Evolutionary conservation across 2,113 vertebrate species (phyloP), one percentile per base, ranked within the genome.

Genomic region (Pimephales promelas): DNA sequence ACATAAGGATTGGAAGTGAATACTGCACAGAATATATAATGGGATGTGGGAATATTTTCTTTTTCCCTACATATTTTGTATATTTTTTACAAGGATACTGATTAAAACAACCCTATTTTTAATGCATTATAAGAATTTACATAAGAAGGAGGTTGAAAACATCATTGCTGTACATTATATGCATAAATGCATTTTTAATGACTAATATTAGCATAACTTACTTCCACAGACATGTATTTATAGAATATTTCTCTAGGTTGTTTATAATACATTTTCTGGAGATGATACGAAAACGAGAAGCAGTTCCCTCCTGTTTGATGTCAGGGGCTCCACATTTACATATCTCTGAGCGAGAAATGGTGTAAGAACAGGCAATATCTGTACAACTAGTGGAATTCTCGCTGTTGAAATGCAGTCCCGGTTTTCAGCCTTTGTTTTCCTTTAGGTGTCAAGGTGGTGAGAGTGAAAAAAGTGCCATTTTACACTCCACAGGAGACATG

Each of bases 171-270:
- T 73, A 18, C 16, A 54, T 57, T 6, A 81, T 61, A 81, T n/a
- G 31, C 86, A 87, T 85, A 78, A 64, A 88, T 91, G 82, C 89
- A 92, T 94, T 88, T 80, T 88, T 90, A 93, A 92, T 92, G 88
- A 90, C 82, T 24, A 6, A 31, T 43, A 92, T 93, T 92, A 81
- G 84, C 92, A 93, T 92, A 90, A 88, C 62, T 62, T 81, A 79
- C 22, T 75, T 81, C 47, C 86, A 89, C 82, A 87, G 24, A 87
- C 11, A 34, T 71, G 84, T 79, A 85, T 85, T 90, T 92, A 93
- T 91, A 94, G 86, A 83, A 20, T 24, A 24, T 59, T 57, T 83
- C 43, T 79, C 59, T 83, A 6, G 0, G 64, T 22, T 78, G 79
- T 83, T 83, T 86, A 24, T 26, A 36, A 70, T 22, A 24, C 52